Evolutionary conservation across 2,888 invertebrate species (phyloP).

Genomic region (Lasioglossum marginatum): DNA sequence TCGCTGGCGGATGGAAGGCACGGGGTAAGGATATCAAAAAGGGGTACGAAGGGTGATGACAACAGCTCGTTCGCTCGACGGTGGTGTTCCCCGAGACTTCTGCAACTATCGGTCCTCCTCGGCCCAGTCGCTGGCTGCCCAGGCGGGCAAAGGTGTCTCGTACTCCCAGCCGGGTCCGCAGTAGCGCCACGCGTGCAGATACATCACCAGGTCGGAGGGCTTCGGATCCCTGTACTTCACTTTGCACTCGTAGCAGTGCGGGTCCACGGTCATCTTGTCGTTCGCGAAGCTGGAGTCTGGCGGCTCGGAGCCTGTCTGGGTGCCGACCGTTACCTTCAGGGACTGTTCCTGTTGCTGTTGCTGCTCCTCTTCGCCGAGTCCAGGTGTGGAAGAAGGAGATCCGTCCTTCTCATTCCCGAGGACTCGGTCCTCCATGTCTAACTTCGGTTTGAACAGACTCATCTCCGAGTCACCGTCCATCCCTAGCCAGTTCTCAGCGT

Average conservation of each 20-base stretch:
- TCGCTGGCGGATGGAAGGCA: slow-evolving; percentile 83
- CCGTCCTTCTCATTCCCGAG: slow-evolving; percentile 87
- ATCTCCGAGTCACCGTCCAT: slow-evolving; percentile 95
- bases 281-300: slow-evolving; percentile 89
- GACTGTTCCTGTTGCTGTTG: slow-evolving; percentile 83
- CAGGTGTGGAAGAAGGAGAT: slow-evolving; percentile 86
- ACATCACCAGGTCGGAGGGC: slow-evolving; percentile 97
- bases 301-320: slow-evolving; percentile 93
- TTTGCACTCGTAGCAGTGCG: slow-evolving; percentile 97
- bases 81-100: slow-evolving; percentile 8
- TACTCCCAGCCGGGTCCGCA: slow-evolving; percentile 98
- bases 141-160: slow-evolving; percentile 95
- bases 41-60: slow-evolving; percentile 61
- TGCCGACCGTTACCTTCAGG: slow-evolving; percentile 91
- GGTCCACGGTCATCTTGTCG: slow-evolving; percentile 92
- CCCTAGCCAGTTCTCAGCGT: slow-evolving; percentile 97
- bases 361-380: slow-evolving; percentile 82
- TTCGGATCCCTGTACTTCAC: slow-evolving; percentile 96
- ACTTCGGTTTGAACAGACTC: slow-evolving; percentile 91
- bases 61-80: slow-evolving; percentile 44
- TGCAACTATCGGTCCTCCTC: slow-evolving; percentile 87
- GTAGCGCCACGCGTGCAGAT: slow-evolving; percentile 97
- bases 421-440: slow-evolving; percentile 89
- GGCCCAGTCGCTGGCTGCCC: slow-evolving; percentile 95
- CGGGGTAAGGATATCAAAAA: slow-evolving; percentile 80